Evolutionary conservation across 2,113 vertebrate species (phyloP).

Genomic region (Atherinomorus stipes): DNA sequence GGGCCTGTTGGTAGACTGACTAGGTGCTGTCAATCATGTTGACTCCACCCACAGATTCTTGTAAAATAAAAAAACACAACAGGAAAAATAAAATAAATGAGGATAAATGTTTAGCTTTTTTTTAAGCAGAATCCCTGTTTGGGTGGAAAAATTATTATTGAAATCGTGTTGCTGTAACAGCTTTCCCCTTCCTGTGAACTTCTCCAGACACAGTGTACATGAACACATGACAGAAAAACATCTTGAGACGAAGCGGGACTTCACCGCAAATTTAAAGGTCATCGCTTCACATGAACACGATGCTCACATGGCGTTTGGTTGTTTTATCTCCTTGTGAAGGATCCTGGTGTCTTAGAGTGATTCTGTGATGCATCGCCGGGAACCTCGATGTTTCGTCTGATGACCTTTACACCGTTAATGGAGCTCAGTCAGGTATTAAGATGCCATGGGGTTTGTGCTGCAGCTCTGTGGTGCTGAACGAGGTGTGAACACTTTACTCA

Average conservation of each 20-base stretch:
- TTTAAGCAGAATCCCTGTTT: too few relatives aligned
- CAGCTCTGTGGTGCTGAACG: background rate
- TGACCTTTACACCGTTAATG: constrained; percentile 33
- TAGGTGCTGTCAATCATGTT: too few relatives aligned
- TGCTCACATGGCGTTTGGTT: background rate
- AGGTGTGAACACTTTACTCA: constrained; percentile 10
- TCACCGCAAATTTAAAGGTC: background rate
- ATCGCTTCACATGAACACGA: background rate
- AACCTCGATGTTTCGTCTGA: background rate
- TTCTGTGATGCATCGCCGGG: background rate
- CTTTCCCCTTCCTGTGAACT: too few relatives aligned
- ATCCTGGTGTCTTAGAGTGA: background rate
- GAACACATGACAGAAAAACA: background rate
- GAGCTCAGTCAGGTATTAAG: background rate
- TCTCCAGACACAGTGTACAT: too few relatives aligned
- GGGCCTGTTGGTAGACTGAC: too few relatives aligned
- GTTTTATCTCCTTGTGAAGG: background rate
- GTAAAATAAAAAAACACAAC: too few relatives aligned
- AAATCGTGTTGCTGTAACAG: too few relatives aligned
- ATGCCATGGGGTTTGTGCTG: background rate
- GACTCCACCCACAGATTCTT: too few relatives aligned
- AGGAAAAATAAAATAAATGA: too few relatives aligned
- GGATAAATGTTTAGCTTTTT: too few relatives aligned
- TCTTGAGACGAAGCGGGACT: background rate
- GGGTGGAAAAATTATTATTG: too few relatives aligned